Conservation (phyloP, 2,888 invertebrate genomes). For the Branchipolynoe longqiensis region DNA sequence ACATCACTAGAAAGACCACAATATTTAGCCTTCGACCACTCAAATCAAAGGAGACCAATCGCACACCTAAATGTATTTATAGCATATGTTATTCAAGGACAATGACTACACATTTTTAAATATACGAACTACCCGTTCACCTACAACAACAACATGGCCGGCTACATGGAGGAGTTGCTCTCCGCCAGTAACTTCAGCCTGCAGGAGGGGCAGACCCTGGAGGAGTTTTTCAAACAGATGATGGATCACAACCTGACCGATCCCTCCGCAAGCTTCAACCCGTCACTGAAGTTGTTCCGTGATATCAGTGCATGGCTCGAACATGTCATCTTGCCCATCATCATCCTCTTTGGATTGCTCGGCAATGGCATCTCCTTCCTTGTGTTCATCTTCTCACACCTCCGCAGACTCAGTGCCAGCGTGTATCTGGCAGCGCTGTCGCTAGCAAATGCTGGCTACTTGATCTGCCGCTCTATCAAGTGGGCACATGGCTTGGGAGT, state of each 20-base stretch:
- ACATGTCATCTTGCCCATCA: constrained; percentile 48
- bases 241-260: constrained; percentile 3
- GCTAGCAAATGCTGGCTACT: constrained; percentile 54
- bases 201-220: constrained; percentile 25
- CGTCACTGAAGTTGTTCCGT: constrained; percentile 1
- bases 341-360: constrained; percentile 57
- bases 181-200: neutral
- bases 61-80: too few relatives aligned
- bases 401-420: constrained; percentile 54
- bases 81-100: too few relatives aligned
- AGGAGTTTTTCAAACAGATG: neutral
- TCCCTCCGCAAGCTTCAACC: neutral
- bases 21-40: too few relatives aligned
- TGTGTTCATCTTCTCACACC: constrained; percentile 57
- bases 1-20: too few relatives aligned
- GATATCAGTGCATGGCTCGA: constrained; percentile 37
- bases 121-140: too few relatives aligned
- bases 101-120: too few relatives aligned
- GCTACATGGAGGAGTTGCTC: neutral
- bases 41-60: too few relatives aligned
- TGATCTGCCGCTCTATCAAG: constrained; percentile 34
- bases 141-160: too few relatives aligned
- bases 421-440: constrained; percentile 60
- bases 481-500: constrained; percentile 43
- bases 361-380: constrained; percentile 60